Percentiles rank a stretch among this genome's conserved stretches.
Conservation (phyloP, 2,888 invertebrate species). For the Meghimatium bilineatum region DNA sequence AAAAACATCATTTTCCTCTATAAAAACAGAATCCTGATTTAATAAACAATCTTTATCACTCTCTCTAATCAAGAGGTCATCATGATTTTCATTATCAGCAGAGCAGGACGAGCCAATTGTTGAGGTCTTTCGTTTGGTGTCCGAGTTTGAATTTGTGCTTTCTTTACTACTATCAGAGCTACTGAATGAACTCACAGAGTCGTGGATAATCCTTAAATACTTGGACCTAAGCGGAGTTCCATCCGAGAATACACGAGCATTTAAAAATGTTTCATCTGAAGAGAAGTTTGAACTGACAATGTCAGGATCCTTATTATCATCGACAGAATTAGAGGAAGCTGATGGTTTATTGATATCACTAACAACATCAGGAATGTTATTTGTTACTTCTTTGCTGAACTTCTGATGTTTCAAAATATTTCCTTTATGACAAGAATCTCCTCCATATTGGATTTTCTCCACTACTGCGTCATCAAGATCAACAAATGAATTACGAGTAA, state of each 20-base stretch:
- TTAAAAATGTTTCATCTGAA: conserved; percentile 18
- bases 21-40: conserved; percentile 17
- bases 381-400: background rate
- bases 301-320: background rate
- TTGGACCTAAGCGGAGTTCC: background rate
- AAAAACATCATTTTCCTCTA: conserved; percentile 22
- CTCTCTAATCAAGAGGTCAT: background rate
- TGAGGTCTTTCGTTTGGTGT: background rate
- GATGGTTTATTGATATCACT: background rate
- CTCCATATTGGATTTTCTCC: background rate
- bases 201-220: background rate
- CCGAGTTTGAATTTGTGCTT: background rate
- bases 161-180: conserved; percentile 2
- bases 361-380: conserved; percentile 23
- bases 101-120: conserved; percentile 8
- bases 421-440: background rate
- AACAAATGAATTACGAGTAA: background rate
- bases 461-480: background rate
- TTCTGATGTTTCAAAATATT: too few relatives aligned
- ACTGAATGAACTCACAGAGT: conserved; percentile 20
- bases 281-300: conserved; percentile 23
- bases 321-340: background rate
- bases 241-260: background rate
- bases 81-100: conserved; percentile 1
- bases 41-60: background rate